Conservation (phyloP, 2,113 vertebrate genomes). For the Notechis scutatus region DNA sequence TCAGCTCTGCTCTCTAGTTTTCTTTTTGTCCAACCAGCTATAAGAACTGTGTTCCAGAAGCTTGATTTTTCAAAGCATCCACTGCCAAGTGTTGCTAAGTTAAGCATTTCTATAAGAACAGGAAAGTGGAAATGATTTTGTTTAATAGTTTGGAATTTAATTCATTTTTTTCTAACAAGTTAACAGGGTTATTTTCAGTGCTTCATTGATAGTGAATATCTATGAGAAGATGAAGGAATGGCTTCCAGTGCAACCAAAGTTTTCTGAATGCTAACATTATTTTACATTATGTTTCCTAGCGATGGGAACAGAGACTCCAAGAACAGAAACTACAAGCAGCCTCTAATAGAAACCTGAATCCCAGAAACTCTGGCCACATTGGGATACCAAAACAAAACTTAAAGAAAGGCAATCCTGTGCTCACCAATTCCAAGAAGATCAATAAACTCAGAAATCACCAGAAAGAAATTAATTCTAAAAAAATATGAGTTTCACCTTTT, state of each 20-base stretch:
- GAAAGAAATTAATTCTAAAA: conserved; percentile 62
- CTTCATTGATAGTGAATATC: background rate
- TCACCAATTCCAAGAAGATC: conserved; percentile 65
- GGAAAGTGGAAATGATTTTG: background rate
- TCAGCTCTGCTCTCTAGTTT: background rate
- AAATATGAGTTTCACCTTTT: conserved; percentile 54
- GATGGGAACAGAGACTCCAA: conserved; percentile 78
- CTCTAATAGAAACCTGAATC: conserved; percentile 66
- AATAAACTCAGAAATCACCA: conserved; percentile 63
- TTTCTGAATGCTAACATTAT: background rate
- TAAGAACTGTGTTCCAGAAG: background rate
- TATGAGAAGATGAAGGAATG: background rate
- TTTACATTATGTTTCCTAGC: conserved; percentile 56
- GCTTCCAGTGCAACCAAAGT: background rate
- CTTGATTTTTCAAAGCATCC: background rate
- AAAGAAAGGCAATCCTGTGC: conserved; percentile 54
- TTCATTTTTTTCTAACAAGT: background rate
- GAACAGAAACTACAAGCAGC: conserved; percentile 63
- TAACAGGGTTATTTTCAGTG: background rate
- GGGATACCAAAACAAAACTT: conserved; percentile 59
- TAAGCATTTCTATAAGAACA: background rate
- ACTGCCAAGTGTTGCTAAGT: background rate
- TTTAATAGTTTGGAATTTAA: background rate
- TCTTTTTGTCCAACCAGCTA: background rate
- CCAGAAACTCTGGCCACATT: conserved; percentile 64